These are phyloP conservation scores for Tragelaphus scriptus DNA, from an alignment of 2,113 vertebrate genomes.

Conservation along the genomic window DNA sequence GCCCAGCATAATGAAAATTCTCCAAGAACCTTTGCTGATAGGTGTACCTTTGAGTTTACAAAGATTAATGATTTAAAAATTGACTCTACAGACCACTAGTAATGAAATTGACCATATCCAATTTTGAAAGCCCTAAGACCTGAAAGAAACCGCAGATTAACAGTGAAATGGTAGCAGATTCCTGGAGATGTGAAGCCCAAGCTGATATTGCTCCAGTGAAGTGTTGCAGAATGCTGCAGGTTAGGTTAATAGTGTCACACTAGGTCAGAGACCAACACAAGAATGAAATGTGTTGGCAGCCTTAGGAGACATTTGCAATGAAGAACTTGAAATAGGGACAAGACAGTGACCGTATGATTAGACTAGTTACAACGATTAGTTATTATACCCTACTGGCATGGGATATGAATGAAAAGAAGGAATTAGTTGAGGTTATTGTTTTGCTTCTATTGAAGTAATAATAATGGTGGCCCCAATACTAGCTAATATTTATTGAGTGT, in stretches of 20 bases:
- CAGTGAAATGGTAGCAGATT: background rate
- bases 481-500: background rate
- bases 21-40: background rate
- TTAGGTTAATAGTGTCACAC: background rate
- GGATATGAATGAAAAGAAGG: background rate
- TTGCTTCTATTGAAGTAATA: background rate
- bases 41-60: slow-evolving; percentile 50
- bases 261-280: background rate
- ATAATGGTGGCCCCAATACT: background rate
- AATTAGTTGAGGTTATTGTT: background rate
- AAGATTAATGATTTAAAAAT: slow-evolving; percentile 69
- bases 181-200: background rate
- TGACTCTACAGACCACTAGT: slow-evolving; percentile 18
- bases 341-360: background rate
- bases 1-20: slow-evolving; percentile 30
- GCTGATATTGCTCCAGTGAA: background rate
- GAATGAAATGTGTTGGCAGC: background rate
- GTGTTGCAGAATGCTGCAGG: background rate
- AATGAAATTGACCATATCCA: slow-evolving; percentile 62
- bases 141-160: slow-evolving; percentile 39
- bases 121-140: background rate
- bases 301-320: background rate
- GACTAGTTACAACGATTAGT: background rate
- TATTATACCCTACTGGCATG: background rate
- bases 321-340: background rate